phyloP scores from a whole-genome alignment of 2,888 invertebrate species.

The Temnothorax ravouxi region DNA sequence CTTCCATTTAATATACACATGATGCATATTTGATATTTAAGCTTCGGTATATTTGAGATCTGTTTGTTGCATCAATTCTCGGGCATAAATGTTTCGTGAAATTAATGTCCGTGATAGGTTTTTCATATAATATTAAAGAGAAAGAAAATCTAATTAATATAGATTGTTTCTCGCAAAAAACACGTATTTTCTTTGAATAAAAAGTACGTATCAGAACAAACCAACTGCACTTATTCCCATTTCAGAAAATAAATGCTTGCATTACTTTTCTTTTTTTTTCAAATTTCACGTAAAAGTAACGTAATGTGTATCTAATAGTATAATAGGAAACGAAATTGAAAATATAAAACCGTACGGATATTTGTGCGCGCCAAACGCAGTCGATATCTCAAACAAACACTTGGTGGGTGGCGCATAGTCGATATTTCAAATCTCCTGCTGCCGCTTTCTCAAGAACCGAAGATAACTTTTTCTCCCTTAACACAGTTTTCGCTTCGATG shows the following conservation, averaged over 20 bases:
- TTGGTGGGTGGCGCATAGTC: conserved; percentile 22
- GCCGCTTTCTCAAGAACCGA: conserved; percentile 43
- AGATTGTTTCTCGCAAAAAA: conserved; percentile 1
- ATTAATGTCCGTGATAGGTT: background rate
- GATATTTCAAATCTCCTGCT: conserved; percentile 42
- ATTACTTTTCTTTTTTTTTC: background rate
- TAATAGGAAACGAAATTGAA: conserved; percentile 9
- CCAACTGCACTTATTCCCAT: background rate
- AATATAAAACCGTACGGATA: conserved; percentile 26
- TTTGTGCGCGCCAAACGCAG: conserved; percentile 32
- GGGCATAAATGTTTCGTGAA: background rate
- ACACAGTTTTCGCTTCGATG: conserved; percentile 39
- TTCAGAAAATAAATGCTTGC: background rate
- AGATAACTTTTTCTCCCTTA: conserved; percentile 54
- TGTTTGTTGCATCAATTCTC: conserved; percentile 2
- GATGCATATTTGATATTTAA: conserved; percentile 12
- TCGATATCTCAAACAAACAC: conserved; percentile 44
- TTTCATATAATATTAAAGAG: background rate
- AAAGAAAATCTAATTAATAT: background rate
- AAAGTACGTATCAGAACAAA: background rate
- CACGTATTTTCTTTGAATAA: background rate
- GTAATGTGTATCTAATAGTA: no score
- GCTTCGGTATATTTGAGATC: background rate
- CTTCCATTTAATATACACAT: background rate
- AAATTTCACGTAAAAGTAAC: background rate